These are phyloP conservation scores for Anoncus sp. DNA, from an alignment of 2,888 invertebrate species.

Conservation along the genomic window DNA sequence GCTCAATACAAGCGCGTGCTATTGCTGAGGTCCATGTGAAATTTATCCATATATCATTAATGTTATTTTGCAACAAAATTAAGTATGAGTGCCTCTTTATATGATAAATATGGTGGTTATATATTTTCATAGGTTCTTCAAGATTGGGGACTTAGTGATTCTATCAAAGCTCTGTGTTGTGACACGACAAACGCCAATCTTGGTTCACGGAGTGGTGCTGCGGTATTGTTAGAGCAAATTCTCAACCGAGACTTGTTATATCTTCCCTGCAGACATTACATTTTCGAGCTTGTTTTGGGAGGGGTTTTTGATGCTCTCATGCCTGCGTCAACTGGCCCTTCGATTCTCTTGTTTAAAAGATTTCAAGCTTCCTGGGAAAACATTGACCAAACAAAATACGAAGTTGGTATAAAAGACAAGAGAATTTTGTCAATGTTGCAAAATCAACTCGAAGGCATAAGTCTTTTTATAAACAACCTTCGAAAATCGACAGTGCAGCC, in stretches of 20 bases:
- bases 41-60: no score
- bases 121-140: constrained; percentile 3
- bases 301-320: constrained; percentile 57
- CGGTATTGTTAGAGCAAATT: constrained; percentile 62
- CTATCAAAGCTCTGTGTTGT: constrained; percentile 57
- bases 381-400: background rate
- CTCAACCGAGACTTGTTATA: constrained; percentile 65
- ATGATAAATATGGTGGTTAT: background rate
- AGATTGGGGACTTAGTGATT: constrained; percentile 51
- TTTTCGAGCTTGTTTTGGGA: constrained; percentile 63
- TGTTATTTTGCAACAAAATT: background rate
- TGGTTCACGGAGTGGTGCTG: constrained; percentile 65
- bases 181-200: constrained; percentile 59
- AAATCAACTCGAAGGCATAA: constrained; percentile 7
- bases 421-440: background rate
- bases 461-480: constrained; percentile 51
- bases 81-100: background rate
- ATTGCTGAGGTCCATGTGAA: constrained; percentile 52
- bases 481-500: constrained; percentile 56
- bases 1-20: constrained; percentile 45
- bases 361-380: constrained; percentile 61
- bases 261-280: constrained; percentile 68
- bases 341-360: constrained; percentile 62
- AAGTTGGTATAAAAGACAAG: background rate
- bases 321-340: constrained; percentile 60